Base-by-base conservation (phyloP, 2,888 invertebrate genomes). In the Liopterus haemorrhoidalis region DNA sequence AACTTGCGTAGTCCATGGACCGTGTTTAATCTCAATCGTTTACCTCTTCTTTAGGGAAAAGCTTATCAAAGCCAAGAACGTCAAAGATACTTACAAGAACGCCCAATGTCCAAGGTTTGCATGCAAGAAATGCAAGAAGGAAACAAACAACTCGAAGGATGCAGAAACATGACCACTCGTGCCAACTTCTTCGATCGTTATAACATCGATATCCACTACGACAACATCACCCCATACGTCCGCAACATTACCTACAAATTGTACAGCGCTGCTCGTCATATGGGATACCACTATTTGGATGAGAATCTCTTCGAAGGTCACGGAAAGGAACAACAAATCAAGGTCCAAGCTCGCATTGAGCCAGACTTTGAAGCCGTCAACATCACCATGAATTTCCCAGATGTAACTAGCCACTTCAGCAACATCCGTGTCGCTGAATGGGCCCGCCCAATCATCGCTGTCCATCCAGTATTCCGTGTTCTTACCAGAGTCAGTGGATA, bases 91-190 rank as follows among this genome's bases (percentile, higher is more conserved):
- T 62, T 82, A 3, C 64, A 68, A 46, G 62, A 70, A 22, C 64
- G 65, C 35, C 69, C 68, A 2, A 54, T 67, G 40, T 71, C 71
- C 43, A 68, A 73, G 41, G 64, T 70, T 55, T 78, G 77, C 59
- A 55, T 67, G 30, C 58, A 70, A 44, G 70, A 79, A 56, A 75
- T 75, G 58, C 60, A 69, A 47, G 57, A 70, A 39, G 75, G 76
- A 20, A 75, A 81, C 60, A 65, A 71, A 49, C 74, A 75, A 59
- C 70, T 76, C 44, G 64, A 68, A 2, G 71, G 72, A 43, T 82
- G 82, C 60, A 72, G 74, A 45, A 70, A 76, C 49, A 70, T 75
- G 56, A 74, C 75, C 4, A 59, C 71, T 14, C 62, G 64, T 48
- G 75, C 79, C 3, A 72, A 74, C 51, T 63, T 73, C 25, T 66